Conservation (phyloP, 2,888 invertebrate genomes). For the Amphipoea lucens region DNA sequence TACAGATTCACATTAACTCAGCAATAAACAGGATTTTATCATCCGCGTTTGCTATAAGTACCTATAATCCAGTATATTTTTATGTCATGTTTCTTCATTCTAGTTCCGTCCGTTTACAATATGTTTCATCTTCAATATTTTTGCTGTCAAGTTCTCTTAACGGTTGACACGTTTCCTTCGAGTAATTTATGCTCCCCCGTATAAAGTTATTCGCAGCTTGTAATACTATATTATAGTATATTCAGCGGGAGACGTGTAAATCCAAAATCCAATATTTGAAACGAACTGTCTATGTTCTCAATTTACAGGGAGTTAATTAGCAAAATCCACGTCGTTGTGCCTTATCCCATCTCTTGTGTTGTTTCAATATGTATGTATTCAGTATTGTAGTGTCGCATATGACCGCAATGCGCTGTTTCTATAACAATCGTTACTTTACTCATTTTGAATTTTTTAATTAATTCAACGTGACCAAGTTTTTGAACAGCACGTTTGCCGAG, state of each 20-base stretch:
- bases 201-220: slow-evolving; percentile 24
- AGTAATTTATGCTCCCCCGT: slow-evolving; percentile 22
- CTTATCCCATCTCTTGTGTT: slow-evolving; percentile 19
- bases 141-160: slow-evolving; percentile 15
- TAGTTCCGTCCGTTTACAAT: slow-evolving; percentile 1
- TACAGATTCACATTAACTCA: slow-evolving; percentile 45
- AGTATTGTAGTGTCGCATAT: slow-evolving; percentile 66
- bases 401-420: slow-evolving; percentile 79
- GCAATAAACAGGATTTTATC: slow-evolving; percentile 46
- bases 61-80: slow-evolving; percentile 18
- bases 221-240: slow-evolving; percentile 13
- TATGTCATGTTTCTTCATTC: slow-evolving; percentile 2
- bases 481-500: slow-evolving; percentile 51
- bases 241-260: slow-evolving; percentile 26
- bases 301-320: slow-evolving; percentile 50
- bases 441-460: slow-evolving; percentile 65
- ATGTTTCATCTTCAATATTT: slow-evolving; percentile 15
- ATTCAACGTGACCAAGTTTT: slow-evolving; percentile 52
- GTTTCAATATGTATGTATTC: slow-evolving; percentile 53
- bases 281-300: slow-evolving; percentile 37
- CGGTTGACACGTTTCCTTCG: slow-evolving; percentile 13
- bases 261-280: slow-evolving; percentile 34
- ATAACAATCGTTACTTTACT: slow-evolving; percentile 52
- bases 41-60: slow-evolving; percentile 4
- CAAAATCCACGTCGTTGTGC: slow-evolving; percentile 37